Base-by-base conservation (phyloP, 2,113 vertebrate species). In the Trinectes maculatus region DNA sequence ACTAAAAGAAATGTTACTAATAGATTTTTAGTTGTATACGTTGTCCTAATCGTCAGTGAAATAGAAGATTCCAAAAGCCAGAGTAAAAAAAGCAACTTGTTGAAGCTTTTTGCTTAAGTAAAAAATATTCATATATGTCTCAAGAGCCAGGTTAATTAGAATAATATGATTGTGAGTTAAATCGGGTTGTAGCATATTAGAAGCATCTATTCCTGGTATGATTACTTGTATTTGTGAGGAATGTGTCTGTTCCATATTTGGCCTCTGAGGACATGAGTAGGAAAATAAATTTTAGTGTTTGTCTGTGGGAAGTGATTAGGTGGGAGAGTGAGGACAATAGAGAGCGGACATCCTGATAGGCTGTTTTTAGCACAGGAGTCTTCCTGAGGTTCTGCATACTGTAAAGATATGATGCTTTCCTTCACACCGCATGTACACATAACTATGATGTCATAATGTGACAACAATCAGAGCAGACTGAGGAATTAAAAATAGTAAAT, bases 301-400 rank as follows among this genome's bases (percentile, higher is more conserved):
- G 18, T 75, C 57, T 78, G 72, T 55, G 61, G 8, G 53, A 55
- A 61, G 64, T 65, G 66, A 85, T 79, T 65, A 77, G 53, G 67
- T 84, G 68, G 64, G 57, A 53, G 58, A 64, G 58, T 24, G 46
- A 75, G 66, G 54, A 91, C 86, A 89, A 89, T 82, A 61, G 73
- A 76, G 58, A 53, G 57, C 75, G 69, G 87, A 91, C 40, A 61
- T 90, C 87, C 90, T 84, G 77, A 8, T 71, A 31, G 55, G 67
- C 74, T 85, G 53, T 67, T 89, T 89, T 83, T 87, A 89, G 85
- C 73, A 21, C 70, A 16, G 56, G 44, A 68, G 37, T 18, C 69
- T 87, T 85, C 85, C 86, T 79, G 74, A 57, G 59, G 37, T 15
- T 15, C 43, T 4, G 52, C 33, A 53, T 19, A 33, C 52, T 19